phyloP scores from a whole-genome alignment of 1,140 invertebrate genomes.

The Brachionus sp. region DNA sequence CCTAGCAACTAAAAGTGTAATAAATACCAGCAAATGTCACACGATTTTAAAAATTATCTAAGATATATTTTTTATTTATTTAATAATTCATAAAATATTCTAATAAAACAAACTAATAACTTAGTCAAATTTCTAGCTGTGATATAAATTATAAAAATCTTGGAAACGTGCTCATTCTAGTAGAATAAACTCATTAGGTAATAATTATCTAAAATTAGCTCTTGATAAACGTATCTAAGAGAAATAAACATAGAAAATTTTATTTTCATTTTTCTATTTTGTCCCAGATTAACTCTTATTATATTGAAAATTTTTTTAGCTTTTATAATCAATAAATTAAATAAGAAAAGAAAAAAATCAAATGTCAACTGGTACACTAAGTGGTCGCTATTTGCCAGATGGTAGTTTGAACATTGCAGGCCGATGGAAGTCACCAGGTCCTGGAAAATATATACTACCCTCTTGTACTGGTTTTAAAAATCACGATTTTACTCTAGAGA shows the following conservation, averaged over 20 bases:
- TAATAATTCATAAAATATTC: background rate
- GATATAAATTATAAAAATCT: background rate
- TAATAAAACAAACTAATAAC: background rate
- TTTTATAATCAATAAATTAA: background rate
- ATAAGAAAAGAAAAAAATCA: background rate
- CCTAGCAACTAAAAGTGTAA: constrained; percentile 6
- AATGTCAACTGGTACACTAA: background rate
- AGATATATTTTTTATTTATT: background rate
- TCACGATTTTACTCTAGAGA: constrained; percentile 22
- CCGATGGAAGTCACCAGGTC: constrained; percentile 39
- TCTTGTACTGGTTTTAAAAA: constrained; percentile 34
- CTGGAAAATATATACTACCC: constrained; percentile 4
- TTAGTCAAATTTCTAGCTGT: constrained; percentile 7
- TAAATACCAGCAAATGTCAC: constrained; percentile 14
- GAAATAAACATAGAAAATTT: constrained; percentile 4
- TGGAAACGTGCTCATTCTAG: background rate
- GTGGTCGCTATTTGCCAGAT: constrained; percentile 35
- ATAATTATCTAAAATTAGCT: constrained; percentile 27
- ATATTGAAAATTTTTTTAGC: background rate
- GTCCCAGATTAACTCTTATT: background rate
- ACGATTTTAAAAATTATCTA: background rate
- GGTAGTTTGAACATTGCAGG: constrained; percentile 22
- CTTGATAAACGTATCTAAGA: constrained; percentile 31
- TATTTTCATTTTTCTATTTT: background rate
- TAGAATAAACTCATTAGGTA: background rate